Evolutionary conservation across 2,797 vertebrate species (phyloP).

Genomic region (Diceros bicornis): DNA sequence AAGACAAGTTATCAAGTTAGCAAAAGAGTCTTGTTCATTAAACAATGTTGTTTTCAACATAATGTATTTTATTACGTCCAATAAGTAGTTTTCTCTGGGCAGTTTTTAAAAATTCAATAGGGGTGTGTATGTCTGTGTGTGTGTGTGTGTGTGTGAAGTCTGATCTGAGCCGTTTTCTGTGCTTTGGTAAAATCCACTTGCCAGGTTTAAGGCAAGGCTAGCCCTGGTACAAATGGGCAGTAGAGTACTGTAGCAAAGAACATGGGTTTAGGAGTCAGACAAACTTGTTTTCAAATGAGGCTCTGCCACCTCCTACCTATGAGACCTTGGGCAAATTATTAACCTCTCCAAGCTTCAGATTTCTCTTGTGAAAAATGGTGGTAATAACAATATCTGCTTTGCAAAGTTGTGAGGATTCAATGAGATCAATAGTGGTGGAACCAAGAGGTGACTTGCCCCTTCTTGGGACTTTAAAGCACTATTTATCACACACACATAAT

Average conservation of each 20-base stretch:
- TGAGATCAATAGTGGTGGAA: not conserved
- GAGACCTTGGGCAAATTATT: not conserved
- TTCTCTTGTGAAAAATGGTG: not conserved
- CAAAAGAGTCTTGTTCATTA: not conserved
- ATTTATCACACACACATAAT: not conserved
- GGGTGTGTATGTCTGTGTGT: not conserved
- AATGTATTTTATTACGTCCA: not conserved
- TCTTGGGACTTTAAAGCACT: not conserved
- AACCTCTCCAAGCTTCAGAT: not conserved
- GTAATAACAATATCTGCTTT: not conserved
- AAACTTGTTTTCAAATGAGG: not conserved
- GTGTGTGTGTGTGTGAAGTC: not conserved
- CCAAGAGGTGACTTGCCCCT: not conserved
- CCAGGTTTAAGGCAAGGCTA: not conserved
- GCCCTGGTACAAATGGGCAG: not conserved
- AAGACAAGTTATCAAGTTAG: not conserved
- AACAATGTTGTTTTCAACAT: not conserved
- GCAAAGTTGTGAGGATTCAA: not conserved
- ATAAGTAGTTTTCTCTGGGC: not conserved
- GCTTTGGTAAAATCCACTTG: not conserved
- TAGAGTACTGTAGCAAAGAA: not conserved
- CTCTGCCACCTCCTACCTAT: not conserved
- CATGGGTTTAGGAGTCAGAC: not conserved
- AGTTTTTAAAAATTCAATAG: not conserved
- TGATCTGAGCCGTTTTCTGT: not conserved